Evolutionary conservation across 1,140 invertebrate species (phyloP).

Genomic region (Brachionus calyciflorus): DNA sequence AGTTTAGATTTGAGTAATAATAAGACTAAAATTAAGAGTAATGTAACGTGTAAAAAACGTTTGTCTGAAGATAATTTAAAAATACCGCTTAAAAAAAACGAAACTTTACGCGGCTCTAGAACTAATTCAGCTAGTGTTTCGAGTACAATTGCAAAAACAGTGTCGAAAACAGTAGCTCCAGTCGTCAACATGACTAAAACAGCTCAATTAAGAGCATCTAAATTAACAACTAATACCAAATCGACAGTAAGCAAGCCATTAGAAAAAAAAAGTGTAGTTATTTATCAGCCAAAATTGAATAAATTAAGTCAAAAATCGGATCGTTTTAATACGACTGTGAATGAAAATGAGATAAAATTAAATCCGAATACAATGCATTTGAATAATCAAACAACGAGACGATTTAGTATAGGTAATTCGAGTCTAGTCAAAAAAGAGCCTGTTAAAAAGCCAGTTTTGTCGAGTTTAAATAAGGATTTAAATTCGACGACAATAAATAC

Average conservation of each 20-base stretch:
- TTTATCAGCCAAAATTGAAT: no score
- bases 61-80: constrained; percentile 25
- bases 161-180: background rate
- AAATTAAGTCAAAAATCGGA: background rate
- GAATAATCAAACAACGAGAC: no score
- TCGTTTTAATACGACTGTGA: constrained; percentile 17
- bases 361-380: background rate
- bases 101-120: background rate
- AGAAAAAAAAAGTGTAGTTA: background rate
- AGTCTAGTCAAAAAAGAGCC: no score
- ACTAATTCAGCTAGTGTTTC: background rate
- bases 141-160: background rate
- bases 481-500: no score
- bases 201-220: background rate
- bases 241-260: background rate
- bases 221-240: background rate
- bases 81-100: background rate
- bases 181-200: constrained; percentile 4
- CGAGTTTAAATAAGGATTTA: no score
- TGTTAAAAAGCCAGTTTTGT: no score
- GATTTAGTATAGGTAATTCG: no score
- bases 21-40: background rate
- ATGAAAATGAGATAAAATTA: background rate
- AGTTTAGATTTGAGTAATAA: constrained; percentile 1
- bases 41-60: background rate